A percentile compares a stretch with the other conserved stretches of the same genome.
phyloP scores from a whole-genome alignment of 2,888 invertebrate species.

The Cerastis leucographa region DNA sequence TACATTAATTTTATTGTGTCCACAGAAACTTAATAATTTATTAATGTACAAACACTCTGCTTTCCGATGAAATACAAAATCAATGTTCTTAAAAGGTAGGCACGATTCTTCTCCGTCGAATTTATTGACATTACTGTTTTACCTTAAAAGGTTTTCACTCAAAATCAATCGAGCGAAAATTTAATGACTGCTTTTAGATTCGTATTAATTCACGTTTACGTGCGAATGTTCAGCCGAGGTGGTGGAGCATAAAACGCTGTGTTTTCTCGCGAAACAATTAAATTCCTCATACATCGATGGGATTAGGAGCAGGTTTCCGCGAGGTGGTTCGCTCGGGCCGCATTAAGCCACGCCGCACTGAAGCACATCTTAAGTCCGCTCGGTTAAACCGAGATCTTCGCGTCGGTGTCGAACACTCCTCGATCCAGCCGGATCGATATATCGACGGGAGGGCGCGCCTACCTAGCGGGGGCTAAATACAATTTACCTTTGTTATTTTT shows the following conservation, averaged over 20 bases:
- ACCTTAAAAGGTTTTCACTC: slow-evolving; percentile 86
- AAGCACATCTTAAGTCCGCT: slow-evolving; percentile 84
- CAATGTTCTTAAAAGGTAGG: slow-evolving; percentile 76
- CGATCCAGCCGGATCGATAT: slow-evolving; percentile 84
- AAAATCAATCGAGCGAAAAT: slow-evolving; percentile 87
- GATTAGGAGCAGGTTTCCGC: slow-evolving; percentile 80
- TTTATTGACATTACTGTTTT: slow-evolving; percentile 84
- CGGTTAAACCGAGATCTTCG: slow-evolving; percentile 82
- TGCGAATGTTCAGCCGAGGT: slow-evolving; percentile 79
- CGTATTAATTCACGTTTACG: slow-evolving; percentile 85
- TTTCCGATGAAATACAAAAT: slow-evolving; percentile 71
- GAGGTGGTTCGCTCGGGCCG: slow-evolving; percentile 73
- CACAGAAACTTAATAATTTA: slow-evolving; percentile 55
- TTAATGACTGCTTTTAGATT: slow-evolving; percentile 89
- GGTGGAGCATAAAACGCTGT: slow-evolving; percentile 81
- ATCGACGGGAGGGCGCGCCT: slow-evolving; percentile 83
- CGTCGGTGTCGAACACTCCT: slow-evolving; percentile 80
- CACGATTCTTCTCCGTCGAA: slow-evolving; percentile 74
- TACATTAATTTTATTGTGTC: slow-evolving; percentile 36
- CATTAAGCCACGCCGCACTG: slow-evolving; percentile 78
- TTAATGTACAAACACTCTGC: slow-evolving; percentile 65
- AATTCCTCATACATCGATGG: slow-evolving; percentile 86
- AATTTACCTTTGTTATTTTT: slow-evolving; percentile 91
- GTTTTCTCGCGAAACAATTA: slow-evolving; percentile 88
- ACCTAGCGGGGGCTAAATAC: slow-evolving; percentile 88